Evolutionary conservation across 2,797 vertebrate species (phyloP), one percentile per base, ranked within the genome.

Genomic region (Melanotaenia pygmaea): DNA sequence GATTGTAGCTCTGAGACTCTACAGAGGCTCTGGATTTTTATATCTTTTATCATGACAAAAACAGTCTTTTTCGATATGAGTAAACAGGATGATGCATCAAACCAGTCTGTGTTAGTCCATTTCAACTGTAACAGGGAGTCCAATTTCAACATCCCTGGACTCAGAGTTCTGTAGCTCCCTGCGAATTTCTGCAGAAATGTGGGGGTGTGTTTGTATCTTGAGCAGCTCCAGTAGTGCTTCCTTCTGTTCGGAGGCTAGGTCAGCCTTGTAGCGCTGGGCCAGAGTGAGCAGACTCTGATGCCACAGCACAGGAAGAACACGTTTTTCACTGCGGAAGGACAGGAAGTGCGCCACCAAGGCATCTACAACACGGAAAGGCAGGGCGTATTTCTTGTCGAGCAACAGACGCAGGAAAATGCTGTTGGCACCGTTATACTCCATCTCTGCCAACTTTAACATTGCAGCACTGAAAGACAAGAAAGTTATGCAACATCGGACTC

Each of bases 321-420:
- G 95, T 72, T 91, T 94, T 51, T 99, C 98, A 0, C 61, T 82
- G 67, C 95, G 96, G 93, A 99, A 99, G 2, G 94, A 92, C 91
- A 99, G 94, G 93, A 99, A 99, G 91, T 99, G 98, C 60, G 96
- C 97, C 70, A 97, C 95, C 53, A 99, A 93, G 32, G 97, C 97
- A 6, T 99, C 98, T 2, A 99, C 93, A 69, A 99, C 98, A 0
- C 98, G 96, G 95, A 99, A 99, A 58, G 98, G 98, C 92, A 99
- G 94, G 0, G 98, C 98, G 0, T 99, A 99, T 12, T 98, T 99
- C 93, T 99, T 99, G 88, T 99, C 98, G 2, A 99, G 94, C 79
- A 99, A 85, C 62, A 99, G 94, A 0, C 98, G 96, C 56, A 99
- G 95, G 91, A 99, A 99, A 91, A 99, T 97, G 91, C 98, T 99